Percentiles rank a stretch among this genome's conserved stretches.
Evolutionary conservation across 2,888 invertebrate species (phyloP).

Genomic region (Apodemia duryi): DNA sequence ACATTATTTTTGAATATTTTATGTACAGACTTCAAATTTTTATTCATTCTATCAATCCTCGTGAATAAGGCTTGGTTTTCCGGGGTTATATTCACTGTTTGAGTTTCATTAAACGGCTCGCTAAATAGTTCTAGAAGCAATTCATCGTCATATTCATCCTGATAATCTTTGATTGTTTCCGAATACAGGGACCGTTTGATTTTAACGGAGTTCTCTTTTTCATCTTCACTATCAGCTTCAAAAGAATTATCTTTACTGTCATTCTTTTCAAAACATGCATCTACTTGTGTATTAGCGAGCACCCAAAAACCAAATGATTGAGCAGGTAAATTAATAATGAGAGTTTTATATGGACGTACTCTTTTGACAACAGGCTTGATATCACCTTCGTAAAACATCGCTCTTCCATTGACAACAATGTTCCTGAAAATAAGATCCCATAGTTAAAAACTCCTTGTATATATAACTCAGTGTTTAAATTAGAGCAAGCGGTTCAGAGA

Average conservation of each 20-base stretch:
- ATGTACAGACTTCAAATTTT: constrained; percentile 44
- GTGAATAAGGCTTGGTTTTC: constrained; percentile 38
- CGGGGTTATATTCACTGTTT: constrained; percentile 35
- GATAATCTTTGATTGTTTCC: constrained; percentile 38
- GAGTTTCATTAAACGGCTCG: constrained; percentile 32
- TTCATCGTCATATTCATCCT: constrained; percentile 23
- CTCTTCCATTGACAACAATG: constrained; percentile 81
- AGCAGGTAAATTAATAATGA: constrained; percentile 81
- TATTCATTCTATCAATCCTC: constrained; percentile 44
- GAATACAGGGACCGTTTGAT: constrained; percentile 41
- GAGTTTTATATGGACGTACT: constrained; percentile 70
- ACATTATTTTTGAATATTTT: constrained; percentile 35
- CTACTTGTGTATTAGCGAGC: constrained; percentile 81
- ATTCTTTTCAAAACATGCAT: constrained; percentile 68
- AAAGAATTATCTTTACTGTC: constrained; percentile 32
- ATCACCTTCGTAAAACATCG: constrained; percentile 78
- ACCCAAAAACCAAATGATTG: constrained; percentile 88
- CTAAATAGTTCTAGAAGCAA: constrained; percentile 17
- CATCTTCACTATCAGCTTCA: constrained; percentile 34
- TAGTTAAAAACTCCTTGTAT: too few species aligned
- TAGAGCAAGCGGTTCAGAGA: too few species aligned
- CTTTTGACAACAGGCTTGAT: constrained; percentile 75
- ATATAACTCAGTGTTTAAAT: too few species aligned
- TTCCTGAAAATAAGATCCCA: constrained; percentile 57
- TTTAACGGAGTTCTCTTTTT: constrained; percentile 32